phyloP scores from a whole-genome alignment of 2,797 vertebrate species.

The Pipistrellus pipistrellus region DNA sequence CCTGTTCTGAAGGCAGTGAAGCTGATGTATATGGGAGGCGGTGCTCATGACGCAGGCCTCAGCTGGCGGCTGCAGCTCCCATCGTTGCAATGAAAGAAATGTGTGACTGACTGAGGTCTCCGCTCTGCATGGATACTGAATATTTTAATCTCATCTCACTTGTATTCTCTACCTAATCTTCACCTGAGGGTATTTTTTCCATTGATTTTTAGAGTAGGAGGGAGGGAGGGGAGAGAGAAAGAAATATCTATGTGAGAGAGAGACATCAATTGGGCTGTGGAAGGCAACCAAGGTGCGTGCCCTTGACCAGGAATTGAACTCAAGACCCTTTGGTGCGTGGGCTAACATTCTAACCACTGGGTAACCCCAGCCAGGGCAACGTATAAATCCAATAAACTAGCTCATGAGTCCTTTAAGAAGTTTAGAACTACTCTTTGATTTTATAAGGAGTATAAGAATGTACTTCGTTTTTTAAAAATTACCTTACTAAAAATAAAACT shows the following conservation, averaged over 20 bases:
- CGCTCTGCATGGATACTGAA: conserved; percentile 3
- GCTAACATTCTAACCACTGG: too few relatives aligned
- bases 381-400: conserved; percentile 29
- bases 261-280: too few relatives aligned
- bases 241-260: too few relatives aligned
- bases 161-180: conserved; percentile 9
- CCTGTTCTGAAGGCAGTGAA: not conserved
- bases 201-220: too few relatives aligned
- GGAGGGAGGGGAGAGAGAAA: too few relatives aligned
- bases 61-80: not conserved
- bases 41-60: not conserved
- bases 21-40: not conserved
- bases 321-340: too few relatives aligned
- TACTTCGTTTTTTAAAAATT: not conserved
- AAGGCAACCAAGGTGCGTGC: too few relatives aligned
- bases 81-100: not conserved
- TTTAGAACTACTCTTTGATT: conserved; percentile 38
- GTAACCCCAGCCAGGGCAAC: too few relatives aligned
- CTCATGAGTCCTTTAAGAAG: not conserved
- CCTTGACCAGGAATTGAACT: too few relatives aligned
- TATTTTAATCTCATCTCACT: conserved; percentile 31
- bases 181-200: not conserved
- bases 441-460: conserved; percentile 44
- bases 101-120: not conserved
- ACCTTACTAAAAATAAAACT: conserved; percentile 57